Evolutionary conservation across 1,140 invertebrate genomes (phyloP), one percentile per base, ranked within the genome.

Genomic region (Panulirus ornatus): DNA sequence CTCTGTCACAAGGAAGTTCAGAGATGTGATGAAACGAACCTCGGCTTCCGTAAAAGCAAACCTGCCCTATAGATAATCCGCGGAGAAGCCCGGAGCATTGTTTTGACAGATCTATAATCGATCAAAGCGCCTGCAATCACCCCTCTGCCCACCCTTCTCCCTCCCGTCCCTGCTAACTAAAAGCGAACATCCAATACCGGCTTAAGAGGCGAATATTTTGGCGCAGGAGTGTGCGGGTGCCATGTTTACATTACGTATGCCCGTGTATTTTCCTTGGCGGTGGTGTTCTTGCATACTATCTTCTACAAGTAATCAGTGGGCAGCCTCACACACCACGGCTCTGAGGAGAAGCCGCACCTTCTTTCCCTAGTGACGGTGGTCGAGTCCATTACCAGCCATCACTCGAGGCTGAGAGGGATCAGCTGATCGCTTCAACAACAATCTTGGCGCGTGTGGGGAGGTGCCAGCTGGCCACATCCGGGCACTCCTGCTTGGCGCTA

Each of bases 221-320:
- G 83, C 83, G 63, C 30, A 70, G 22, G 83, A 85, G 83, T 85
- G 66, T 34, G 27, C 83, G 38, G 22, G 66, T 3, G 63, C 3
- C 1, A 42, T 85, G 83, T 85, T 85, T 85, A 85, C 70, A 47
- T 19, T 75, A 42, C 70, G 63, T 71, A 73, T 85, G 83, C 42
- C 42, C 70, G 83, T 87, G 84, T 87, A 79, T 87, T 78, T 87
- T 30, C 44, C 47, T 76, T 76, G 84, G 71, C 73, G 54, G 5
- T 38, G 84, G 47, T 44, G 40, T 51, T 73, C 83, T 27, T 73
- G 70, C 83, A 85, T 73, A 85, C 83, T 85, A 85, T 66, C 83
- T 75, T 85, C 83, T 85, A 85, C 83, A 85, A 85, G 83, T 85
- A 85, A 85, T 85, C 83, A 85, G 83, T 85, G 83, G 83, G 66